Percentiles rank a stretch among this genome's conserved stretches.
Evolutionary conservation across 2,113 vertebrate genomes (phyloP).

Genomic region (Megaleporinus macrocephalus): DNA sequence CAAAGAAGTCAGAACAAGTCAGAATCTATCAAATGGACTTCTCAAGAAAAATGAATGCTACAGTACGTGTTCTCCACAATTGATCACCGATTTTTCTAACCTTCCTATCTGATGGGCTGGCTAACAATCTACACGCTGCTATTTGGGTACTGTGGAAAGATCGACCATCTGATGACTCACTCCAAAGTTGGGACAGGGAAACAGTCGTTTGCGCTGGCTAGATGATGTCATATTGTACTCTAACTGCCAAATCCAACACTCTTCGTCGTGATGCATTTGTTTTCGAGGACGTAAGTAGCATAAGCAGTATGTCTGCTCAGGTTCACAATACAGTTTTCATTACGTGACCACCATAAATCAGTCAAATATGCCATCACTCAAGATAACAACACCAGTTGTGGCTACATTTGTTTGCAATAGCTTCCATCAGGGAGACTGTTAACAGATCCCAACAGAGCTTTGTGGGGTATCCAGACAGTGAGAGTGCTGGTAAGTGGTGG

Average conservation of each 20-base stretch:
- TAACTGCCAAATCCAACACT: neutral
- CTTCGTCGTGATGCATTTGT: neutral
- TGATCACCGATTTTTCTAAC: neutral
- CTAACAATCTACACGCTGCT: neutral
- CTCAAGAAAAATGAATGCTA: no score
- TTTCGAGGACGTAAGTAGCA: neutral
- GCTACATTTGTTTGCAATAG: constrained; percentile 4
- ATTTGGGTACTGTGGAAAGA: neutral
- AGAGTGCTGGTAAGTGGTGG: neutral
- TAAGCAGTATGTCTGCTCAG: neutral
- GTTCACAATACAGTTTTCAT: neutral
- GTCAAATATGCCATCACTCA: neutral
- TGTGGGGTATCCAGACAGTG: neutral
- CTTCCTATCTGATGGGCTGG: neutral
- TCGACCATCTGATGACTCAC: neutral
- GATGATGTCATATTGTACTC: neutral
- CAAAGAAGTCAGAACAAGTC: no score
- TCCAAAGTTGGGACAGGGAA: neutral
- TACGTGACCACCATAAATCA: neutral
- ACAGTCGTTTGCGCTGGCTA: neutral
- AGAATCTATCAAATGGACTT: no score
- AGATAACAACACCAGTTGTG: neutral
- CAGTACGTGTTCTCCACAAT: neutral
- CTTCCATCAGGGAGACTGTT: neutral
- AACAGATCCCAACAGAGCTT: neutral